A percentile compares a stretch with the other conserved stretches of the same genome.
Conservation (phyloP, 2,888 invertebrate genomes). For the Scaptomyza caliginosa region DNA sequence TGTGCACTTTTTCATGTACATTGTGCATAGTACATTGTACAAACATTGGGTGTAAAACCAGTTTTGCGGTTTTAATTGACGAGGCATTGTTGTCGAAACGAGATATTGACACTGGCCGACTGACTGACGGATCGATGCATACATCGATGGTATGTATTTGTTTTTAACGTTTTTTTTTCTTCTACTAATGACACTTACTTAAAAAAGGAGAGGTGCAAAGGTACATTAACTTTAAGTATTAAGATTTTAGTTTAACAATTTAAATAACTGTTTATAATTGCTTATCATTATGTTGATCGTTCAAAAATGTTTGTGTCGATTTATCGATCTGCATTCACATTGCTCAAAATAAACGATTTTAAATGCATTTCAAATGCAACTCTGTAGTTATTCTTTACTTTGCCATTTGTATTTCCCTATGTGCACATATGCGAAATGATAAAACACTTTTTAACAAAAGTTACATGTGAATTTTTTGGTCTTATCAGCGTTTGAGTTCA, state of each 20-base stretch:
- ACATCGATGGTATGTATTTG: too few relatives aligned
- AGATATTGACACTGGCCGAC: slow-evolving; percentile 37
- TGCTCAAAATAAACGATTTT: background rate
- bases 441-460: background rate
- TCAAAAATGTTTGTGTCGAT: background rate
- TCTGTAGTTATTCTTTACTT: background rate
- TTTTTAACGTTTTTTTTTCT: slow-evolving; percentile 12
- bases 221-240: slow-evolving; percentile 3
- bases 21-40: background rate
- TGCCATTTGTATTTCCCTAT: background rate
- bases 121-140: slow-evolving; percentile 17
- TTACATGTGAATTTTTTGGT: background rate
- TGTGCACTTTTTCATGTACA: slow-evolving; percentile 18
- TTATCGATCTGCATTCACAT: slow-evolving; percentile 4
- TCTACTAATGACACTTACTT: slow-evolving; percentile 21
- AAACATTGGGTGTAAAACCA: slow-evolving; percentile 47
- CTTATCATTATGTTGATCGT: background rate
- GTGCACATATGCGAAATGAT: background rate
- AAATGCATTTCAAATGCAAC: background rate
- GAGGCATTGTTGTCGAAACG: slow-evolving; percentile 32
- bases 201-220: slow-evolving; percentile 13
- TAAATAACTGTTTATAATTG: background rate
- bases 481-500: slow-evolving; percentile 12
- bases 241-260: background rate
- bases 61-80: slow-evolving; percentile 64